Evolutionary conservation across 2,113 vertebrate genomes (phyloP), one percentile per base, ranked within the genome.

Genomic region (Periophthalmodon schlosseri): DNA sequence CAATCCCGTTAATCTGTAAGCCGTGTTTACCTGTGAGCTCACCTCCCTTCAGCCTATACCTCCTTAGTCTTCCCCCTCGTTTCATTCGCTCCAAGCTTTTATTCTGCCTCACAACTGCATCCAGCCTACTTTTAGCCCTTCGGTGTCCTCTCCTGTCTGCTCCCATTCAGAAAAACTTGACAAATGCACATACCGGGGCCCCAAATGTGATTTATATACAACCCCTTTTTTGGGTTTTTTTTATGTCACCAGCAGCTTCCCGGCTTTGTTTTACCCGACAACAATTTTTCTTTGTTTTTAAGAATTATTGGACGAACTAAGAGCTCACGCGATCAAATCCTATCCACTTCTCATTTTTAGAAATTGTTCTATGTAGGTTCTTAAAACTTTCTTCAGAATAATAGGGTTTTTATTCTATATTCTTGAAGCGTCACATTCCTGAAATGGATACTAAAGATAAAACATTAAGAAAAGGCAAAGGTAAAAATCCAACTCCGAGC

Each of bases 91-190:
- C 73, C 84, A 75, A 80, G 77, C 90, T 67, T 63, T 82, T 82
- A 84, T 58, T 80, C 90, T 70, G 91, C 93, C 75, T 88, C 92
- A 83, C 89, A 93, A 86, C 92, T 90, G 73, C 85, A 91, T 70
- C 76, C 91, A 87, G 72, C 77, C 88, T 39, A 7, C 69, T 83
- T 84, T 63, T 34, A 49, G 70, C 73, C 66, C 78, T 44, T 52
- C 66, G 73, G 74, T 81, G 78, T 69, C 78, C 68, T 80, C 84
- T 83, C 84, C 82, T 85, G 82, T 80, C 77, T 65, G 20, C 36
- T 70, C 4, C 60, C 36, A 34, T 20, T 67, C 75, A 56, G 46
- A 14, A 65, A 63, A 39, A 65, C 63, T 8, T 39, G 63, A 65
- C 20, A 65, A 65, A 65, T 39, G 18, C 63, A 44, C 52, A 9